Base-by-base conservation (phyloP, 2,888 invertebrate species). In the Cosmopolites sordidus region DNA sequence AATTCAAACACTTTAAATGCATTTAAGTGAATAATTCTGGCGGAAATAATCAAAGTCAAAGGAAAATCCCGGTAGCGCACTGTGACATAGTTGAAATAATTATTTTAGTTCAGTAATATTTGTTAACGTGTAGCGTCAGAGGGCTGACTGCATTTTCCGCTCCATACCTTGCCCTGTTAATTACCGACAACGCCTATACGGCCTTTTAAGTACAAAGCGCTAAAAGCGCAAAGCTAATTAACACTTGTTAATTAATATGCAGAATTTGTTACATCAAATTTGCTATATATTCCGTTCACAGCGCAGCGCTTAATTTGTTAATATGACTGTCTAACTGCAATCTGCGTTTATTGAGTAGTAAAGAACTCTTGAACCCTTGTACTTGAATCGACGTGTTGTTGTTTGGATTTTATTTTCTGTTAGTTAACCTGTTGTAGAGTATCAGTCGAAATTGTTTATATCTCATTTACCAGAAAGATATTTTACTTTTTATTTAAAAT, bases 211-310 rank as follows among this genome's bases (percentile, higher is more conserved):
- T 33, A 33, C 33, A 33, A 33, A 33, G 33, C 33, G 33, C 33
- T 33, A 33, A 33, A 33, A 33, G 33, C 33, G 33, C 33, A 12
- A 33, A 33, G 33, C 33, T 33, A 33, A 33, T 33, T 33, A 33
- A 33, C 33, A 33, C 33, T 33, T 33, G 33, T 33, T 33, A 33
- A 33, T 33, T 33, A 33, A 33, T 33, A 33, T 33, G 33, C 33
- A 33, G 33, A 33, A 33, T 33, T 33, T 9, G 33, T 33, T 33
- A 33, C 33, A 12, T 33, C 33, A 33, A 33, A 33, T 33, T 33
- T 33, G 33, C 33, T 3, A 33, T n/a, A n/a, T 33, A 33, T 33
- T 33, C 33, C 11, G 11, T 33, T 11, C 33, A 3, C 4, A 12
- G 33, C 8, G 5, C 4, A 11, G 4, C 33, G 33, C 33, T 33